A percentile compares a stretch with the other conserved stretches of the same genome.
These are phyloP conservation scores for Celastrina argiolus DNA, from an alignment of 2,888 invertebrate species.

Conservation along the genomic window DNA sequence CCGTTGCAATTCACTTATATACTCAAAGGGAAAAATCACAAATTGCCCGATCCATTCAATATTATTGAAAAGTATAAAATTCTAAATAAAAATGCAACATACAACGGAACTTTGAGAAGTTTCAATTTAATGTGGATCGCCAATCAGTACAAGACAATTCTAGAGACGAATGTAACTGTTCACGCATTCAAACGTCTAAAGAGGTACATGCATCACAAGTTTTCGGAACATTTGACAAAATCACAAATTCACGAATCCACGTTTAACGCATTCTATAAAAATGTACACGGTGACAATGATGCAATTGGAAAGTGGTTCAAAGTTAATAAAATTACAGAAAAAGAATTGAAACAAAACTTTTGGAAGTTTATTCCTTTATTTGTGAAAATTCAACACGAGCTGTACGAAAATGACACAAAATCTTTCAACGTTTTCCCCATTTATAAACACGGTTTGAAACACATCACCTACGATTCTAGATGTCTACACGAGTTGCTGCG, in stretches of 20 bases:
- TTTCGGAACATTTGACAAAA: not conserved
- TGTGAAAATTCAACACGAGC: not conserved
- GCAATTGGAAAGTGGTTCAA: not conserved
- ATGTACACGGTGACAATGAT: not conserved
- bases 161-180: not conserved
- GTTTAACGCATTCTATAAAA: not conserved
- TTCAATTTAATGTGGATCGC: not conserved
- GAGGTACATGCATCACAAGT: not conserved
- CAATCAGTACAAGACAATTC: not conserved
- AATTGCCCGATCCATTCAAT: not conserved
- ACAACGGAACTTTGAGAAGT: not conserved
- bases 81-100: not conserved
- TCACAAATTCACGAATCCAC: not conserved
- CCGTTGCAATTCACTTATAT: not conserved
- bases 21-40: too few species aligned
- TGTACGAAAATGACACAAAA: not conserved
- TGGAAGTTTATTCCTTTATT: not conserved
- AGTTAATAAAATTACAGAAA: not conserved
- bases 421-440: not conserved
- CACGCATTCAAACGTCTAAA: slow-evolving; percentile 12
- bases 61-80: slow-evolving; percentile 1
- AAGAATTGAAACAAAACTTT: not conserved
- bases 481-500: not conserved
- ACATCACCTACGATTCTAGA: slow-evolving; percentile 1
- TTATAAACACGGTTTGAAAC: not conserved